phyloP scores from a whole-genome alignment of 2,888 invertebrate genomes.

The Paralinhomoeus sp. region DNA sequence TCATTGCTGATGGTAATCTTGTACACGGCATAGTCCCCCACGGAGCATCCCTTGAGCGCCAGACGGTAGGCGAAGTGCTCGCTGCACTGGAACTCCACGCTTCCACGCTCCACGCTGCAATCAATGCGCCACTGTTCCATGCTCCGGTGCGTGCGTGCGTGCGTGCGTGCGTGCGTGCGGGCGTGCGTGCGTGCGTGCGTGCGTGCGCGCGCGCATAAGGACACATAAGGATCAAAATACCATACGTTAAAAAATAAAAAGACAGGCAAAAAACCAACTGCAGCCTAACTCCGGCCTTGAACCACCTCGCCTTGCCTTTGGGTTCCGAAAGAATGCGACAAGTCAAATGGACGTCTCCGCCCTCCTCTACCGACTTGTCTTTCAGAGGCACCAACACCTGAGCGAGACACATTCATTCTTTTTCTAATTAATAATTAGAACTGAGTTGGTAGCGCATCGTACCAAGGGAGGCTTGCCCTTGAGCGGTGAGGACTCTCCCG shows the following conservation, averaged over 20 bases:
- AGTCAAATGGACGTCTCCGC: constrained; percentile 3
- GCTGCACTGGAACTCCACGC: constrained; percentile 3
- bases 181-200: not conserved
- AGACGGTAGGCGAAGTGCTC: constrained; percentile 3
- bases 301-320: constrained; percentile 4
- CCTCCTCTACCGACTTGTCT: constrained; percentile 3
- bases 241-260: not conserved
- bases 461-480: too few species aligned
- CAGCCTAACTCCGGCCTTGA: constrained; percentile 1
- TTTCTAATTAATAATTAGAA: too few species aligned
- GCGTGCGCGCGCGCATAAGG: not conserved
- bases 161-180: too few species aligned
- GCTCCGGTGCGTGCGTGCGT: too few species aligned
- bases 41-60: constrained; percentile 7
- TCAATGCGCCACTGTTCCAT: too few species aligned
- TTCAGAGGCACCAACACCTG: constrained; percentile 5
- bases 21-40: constrained; percentile 11
- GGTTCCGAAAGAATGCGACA: constrained; percentile 3
- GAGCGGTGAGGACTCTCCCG: too few species aligned
- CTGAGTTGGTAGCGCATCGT: too few species aligned
- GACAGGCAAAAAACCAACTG: not conserved
- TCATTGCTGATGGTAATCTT: constrained; percentile 6
- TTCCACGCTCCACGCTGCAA: too few species aligned
- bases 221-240: not conserved
- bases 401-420: too few species aligned